Evolutionary conservation across 2,888 invertebrate species (phyloP).

Genomic region (Noctua fimbriata): DNA sequence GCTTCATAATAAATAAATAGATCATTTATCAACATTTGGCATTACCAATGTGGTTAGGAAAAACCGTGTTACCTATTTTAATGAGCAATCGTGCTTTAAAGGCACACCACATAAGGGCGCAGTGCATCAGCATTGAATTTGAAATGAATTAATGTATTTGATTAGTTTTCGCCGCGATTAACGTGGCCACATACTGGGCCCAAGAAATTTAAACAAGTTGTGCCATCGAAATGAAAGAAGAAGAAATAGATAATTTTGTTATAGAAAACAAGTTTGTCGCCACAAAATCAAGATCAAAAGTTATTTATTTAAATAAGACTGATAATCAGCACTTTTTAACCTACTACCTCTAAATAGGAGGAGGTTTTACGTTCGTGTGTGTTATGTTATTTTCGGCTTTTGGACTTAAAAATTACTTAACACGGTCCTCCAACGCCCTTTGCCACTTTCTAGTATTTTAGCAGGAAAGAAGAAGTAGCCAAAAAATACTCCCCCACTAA

Average conservation of each 20-base stretch:
- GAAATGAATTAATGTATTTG: background rate
- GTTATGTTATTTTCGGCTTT: background rate
- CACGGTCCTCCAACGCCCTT: background rate
- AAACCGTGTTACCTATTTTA: background rate
- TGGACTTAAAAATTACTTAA: rapidly evolving
- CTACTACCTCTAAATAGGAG: background rate
- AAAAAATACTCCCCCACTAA: background rate
- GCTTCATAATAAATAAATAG: background rate
- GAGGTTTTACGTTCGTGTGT: background rate
- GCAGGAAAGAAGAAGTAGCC: background rate
- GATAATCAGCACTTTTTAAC: background rate
- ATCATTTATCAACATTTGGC: background rate
- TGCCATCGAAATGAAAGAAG: too few relatives aligned
- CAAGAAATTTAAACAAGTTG: too few relatives aligned
- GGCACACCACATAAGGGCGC: background rate
- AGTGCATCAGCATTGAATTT: background rate
- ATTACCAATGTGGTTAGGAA: background rate
- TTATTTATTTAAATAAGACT: background rate
- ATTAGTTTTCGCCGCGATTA: background rate
- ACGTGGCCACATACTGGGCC: too few relatives aligned
- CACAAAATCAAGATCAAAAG: background rate
- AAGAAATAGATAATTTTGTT: too few relatives aligned
- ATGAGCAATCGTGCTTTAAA: background rate
- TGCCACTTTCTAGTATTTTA: background rate
- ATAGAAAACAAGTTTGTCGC: background rate